Evolutionary conservation across 92 coral and sea anemone genomes (phyloP).

Genomic region (Palythoa heliodiscus): DNA sequence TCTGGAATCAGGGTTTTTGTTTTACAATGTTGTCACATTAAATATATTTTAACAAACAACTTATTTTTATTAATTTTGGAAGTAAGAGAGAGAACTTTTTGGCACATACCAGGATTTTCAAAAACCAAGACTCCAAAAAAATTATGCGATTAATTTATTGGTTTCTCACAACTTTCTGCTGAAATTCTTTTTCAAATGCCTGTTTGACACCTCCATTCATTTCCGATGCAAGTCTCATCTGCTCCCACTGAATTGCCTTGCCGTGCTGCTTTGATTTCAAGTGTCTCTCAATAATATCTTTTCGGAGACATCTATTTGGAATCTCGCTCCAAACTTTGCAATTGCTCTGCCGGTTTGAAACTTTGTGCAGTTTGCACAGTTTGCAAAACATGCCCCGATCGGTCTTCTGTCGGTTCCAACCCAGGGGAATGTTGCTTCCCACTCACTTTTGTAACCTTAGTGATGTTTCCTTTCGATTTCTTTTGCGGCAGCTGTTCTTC

Average conservation of each 20-base stretch:
- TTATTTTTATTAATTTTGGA: no score
- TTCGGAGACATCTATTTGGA: neutral
- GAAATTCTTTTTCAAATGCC: neutral
- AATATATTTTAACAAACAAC: no score
- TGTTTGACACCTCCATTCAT: neutral
- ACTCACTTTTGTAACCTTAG: neutral
- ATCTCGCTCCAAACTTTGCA: neutral
- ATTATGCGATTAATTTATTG: no score
- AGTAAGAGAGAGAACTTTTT: no score
- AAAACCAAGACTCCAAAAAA: no score
- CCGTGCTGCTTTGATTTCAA: neutral
- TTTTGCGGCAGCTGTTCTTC: no score
- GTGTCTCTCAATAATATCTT: neutral
- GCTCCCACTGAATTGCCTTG: neutral
- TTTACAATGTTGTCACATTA: no score
- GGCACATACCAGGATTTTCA: no score
- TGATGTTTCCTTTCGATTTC: neutral
- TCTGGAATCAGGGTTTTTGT: no score
- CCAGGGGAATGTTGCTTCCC: neutral
- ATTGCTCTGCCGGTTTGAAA: neutral
- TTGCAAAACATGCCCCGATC: neutral
- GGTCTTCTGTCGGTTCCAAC: neutral
- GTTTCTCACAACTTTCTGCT: no score
- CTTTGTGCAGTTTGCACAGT: constrained; percentile 14
- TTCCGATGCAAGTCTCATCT: neutral